Conservation (phyloP, 2,113 vertebrate species). For the Eptesicus fuscus region DNA sequence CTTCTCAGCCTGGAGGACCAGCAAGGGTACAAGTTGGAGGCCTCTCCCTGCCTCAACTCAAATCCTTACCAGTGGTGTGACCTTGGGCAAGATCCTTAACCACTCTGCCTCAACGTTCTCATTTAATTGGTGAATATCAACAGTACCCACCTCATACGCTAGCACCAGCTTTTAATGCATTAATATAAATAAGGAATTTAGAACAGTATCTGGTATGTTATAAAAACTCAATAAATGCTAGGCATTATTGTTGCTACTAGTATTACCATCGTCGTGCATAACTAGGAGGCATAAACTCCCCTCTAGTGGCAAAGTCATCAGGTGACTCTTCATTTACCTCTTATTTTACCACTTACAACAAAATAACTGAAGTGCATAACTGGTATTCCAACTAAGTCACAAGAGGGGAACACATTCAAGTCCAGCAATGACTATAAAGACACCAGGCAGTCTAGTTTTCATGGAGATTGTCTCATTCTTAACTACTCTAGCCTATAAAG, state of each 20-base stretch:
- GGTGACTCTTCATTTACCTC: not conserved
- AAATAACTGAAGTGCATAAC: not conserved
- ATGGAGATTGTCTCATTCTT: not conserved
- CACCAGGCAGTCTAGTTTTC: not conserved
- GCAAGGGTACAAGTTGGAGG: not conserved
- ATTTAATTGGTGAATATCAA: not conserved
- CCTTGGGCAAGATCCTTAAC: not conserved
- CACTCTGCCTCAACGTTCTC: not conserved
- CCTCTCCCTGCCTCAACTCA: not conserved
- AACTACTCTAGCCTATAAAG: not conserved
- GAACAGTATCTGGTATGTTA: not conserved
- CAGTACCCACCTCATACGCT: not conserved
- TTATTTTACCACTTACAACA: not conserved
- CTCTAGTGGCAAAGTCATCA: not conserved
- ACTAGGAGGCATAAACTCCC: not conserved
- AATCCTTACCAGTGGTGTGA: not conserved
- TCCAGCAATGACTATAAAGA: not conserved
- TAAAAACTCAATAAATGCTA: not conserved
- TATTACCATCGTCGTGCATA: not conserved
- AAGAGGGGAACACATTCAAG: not conserved
- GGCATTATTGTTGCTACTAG: not conserved
- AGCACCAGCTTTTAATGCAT: not conserved
- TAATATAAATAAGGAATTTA: not conserved
- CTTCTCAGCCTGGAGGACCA: not conserved
- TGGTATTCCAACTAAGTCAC: not conserved